Evolutionary conservation across 2,113 vertebrate genomes (phyloP).

Genomic region (Ammodytes dubius): DNA sequence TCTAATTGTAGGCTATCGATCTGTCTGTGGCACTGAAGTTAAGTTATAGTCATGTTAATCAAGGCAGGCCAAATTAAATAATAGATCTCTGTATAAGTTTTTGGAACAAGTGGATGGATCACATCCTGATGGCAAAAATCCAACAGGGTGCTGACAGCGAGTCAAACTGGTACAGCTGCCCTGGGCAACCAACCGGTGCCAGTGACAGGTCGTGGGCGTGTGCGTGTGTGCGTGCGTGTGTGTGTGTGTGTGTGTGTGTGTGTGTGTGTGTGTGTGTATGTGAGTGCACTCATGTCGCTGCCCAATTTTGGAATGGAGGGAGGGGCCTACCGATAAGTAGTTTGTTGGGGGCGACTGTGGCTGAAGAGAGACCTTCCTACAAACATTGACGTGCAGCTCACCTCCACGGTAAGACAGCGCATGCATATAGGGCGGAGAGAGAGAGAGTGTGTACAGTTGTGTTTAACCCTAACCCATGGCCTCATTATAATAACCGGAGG

Average conservation of each 20-base stretch:
- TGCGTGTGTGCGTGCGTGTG: too few species aligned
- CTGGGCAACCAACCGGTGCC: too few species aligned
- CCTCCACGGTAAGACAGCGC: constrained; percentile 32
- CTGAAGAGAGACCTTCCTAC: background rate
- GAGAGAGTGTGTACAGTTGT: background rate
- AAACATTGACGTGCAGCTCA: background rate
- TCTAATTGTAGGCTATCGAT: background rate
- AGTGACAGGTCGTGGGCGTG: too few species aligned
- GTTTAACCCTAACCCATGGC: background rate
- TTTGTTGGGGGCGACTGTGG: background rate
- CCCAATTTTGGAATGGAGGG: constrained; percentile 28
- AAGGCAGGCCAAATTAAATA: too few species aligned
- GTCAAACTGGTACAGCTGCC: too few species aligned
- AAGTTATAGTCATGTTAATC: background rate
- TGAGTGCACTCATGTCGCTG: constrained; percentile 13
- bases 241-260: background rate
- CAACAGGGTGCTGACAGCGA: background rate
- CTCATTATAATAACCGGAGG: background rate
- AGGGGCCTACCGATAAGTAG: constrained; percentile 44
- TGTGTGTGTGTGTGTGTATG: background rate
- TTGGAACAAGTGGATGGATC: too few species aligned
- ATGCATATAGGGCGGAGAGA: too few species aligned
- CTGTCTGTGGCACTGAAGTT: background rate
- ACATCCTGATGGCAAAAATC: background rate
- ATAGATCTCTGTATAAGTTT: too few species aligned